Evolutionary conservation across 2,888 invertebrate species (phyloP), one percentile per base, ranked within the genome.

Genomic region (Parnassius glacialis): DNA sequence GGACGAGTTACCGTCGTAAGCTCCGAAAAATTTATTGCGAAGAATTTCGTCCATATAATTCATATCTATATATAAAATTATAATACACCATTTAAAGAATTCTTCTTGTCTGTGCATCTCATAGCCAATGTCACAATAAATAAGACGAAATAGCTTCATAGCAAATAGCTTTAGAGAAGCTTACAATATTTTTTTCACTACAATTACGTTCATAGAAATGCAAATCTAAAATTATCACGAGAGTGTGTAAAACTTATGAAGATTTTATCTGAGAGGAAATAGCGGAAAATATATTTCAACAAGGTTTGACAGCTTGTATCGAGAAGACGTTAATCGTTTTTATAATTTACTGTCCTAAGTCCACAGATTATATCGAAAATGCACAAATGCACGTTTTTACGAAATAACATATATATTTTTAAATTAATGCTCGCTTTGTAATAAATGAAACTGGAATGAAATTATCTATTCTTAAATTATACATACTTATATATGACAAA

Each of bases 401-500:
- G 2, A 50, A 50, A 25, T 44, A n/a, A 16, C 34, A 52, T 42
- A 52, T 11, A 9, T 51, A 51, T 51, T 25, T 20, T 13, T 58
- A 53, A 60, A 60, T 58, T 48, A 60, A 55, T 48, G 54, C 42
- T 45, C 25, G 34, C 52, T 25, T 44, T 16, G n/a, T 53, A 10
- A 13, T 10, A 42, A 42, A 41, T 20, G n/a, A 48, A 41, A 60
- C 25, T 57, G 62, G 62, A 62, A 62, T 62, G 58, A 58, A 47
- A 16, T 55, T 54, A 54, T 11, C 3, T 1, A 9, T 53, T 16
- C 34, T 7, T 34, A 25, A 12, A 52, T 11, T 12, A 12, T 13
- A 13, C 5, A 47, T 52, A 13, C 20, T 42, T 13, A 43, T 50
- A 50, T 2, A 50, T 55, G 48, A 50, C 47, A 34, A 50, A 57